phyloP scores from a whole-genome alignment of 2,888 invertebrate species.

The Dermolepida albohirtum region DNA sequence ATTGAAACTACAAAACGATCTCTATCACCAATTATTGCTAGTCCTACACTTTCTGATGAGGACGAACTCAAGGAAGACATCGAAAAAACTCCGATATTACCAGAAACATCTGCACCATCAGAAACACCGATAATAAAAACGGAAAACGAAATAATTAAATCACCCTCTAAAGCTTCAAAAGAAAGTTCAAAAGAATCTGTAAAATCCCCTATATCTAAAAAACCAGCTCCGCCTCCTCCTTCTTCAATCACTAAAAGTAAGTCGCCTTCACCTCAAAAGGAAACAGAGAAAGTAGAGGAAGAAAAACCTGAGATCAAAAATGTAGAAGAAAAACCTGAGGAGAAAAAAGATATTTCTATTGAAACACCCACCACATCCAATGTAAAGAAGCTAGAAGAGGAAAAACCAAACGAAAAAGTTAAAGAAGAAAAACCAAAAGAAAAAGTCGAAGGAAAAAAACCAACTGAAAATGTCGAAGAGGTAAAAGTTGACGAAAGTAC shows the following conservation, averaged over 20 bases:
- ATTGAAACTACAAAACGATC: conserved; percentile 31
- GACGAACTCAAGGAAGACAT: background rate
- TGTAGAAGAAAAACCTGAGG: conserved; percentile 17
- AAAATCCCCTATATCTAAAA: conserved; percentile 15
- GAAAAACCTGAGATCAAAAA: conserved; percentile 10
- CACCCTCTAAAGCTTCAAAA: conserved; percentile 14
- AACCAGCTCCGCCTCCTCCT: conserved; percentile 24
- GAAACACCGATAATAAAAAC: conserved; percentile 6
- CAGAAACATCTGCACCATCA: background rate
- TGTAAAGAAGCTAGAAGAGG: conserved; percentile 10
- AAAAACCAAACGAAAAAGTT: background rate
- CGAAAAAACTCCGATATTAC: background rate
- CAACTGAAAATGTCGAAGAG: background rate
- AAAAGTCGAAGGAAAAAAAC: background rate
- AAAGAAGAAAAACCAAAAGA: conserved; percentile 7
- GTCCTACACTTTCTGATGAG: conserved; percentile 30
- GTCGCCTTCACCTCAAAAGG: conserved; percentile 3
- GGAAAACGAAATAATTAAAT: conserved; percentile 2
- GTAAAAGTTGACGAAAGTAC: conserved; percentile 5
- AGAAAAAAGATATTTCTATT: conserved; percentile 1
- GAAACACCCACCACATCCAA: background rate
- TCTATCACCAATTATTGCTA: conserved; percentile 40
- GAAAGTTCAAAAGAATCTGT: conserved; percentile 17
- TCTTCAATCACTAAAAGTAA: background rate
- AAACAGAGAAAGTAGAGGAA: conserved; percentile 23